Base-by-base conservation (phyloP, 2,888 invertebrate species). In the Cataglyphis albicans region DNA sequence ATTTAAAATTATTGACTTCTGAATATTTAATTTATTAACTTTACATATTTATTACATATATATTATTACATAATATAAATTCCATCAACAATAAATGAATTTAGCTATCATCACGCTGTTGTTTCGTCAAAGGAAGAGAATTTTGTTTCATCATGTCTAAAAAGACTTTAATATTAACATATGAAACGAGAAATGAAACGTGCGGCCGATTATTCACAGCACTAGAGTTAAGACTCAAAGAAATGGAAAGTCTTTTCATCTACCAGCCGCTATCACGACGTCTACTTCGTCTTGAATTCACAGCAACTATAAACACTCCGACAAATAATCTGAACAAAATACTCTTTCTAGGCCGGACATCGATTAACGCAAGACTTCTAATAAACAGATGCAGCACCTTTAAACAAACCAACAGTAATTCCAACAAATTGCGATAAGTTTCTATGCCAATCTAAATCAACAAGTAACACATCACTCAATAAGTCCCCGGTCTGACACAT, bases 221-320 rank as follows among this genome's bases (percentile, higher is more conserved):
- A 12, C 5, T 72, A 44, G 44, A 61, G 29, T 74, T 74, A 64
- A 75, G 44, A 12, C 18, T 72, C 72, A 80, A 80, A 80, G 78
- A 80, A 80, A 80, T 44, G 59, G 78, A 80, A 80, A 80, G 78
- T 80, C 44, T 72, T 78, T 78, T 80, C 59, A 70, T 70, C 70
- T 72, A 59, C 21, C 32, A 67, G 55, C 59, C 12, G 41, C 21
- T 41, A 59, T 80, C 59, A 21, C 21, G 59, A 59, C 12, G n/a
- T 67, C 12, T 35, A 32, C n/a, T 57, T 70, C 35, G 15, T 70
- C 21, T 55, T 72, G 18, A 72, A 72, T 72, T 80, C 59, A 61
- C 32, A 9, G 4, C 18, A 21, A 44, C 12, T 25, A 72, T 59
- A 72, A 80, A 72, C n/a, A 44, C 59, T 59, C 2, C 57, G 32